Base-by-base conservation (phyloP, 1,140 invertebrate genomes). In the Lineus longissimus region DNA sequence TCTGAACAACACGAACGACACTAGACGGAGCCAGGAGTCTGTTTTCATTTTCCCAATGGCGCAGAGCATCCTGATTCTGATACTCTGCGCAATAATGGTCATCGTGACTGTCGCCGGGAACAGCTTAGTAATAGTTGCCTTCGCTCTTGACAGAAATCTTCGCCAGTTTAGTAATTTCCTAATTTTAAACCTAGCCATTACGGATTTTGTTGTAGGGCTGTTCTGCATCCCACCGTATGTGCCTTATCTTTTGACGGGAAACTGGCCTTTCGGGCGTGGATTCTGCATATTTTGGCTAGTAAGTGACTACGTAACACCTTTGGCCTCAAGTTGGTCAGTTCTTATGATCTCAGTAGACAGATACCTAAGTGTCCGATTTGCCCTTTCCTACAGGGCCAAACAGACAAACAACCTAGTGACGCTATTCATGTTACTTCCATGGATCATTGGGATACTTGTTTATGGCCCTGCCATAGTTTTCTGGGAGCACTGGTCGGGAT, bases 181-280 rank as follows among this genome's bases (percentile, higher is more conserved):
- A 33, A 69, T 69, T n/a, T 61, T 69, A 7, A 69, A 69, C 58
- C 31, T 69, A 17, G 62, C 64, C 17, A 66, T 69, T 31, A 57
- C 67, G 22, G 67, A 69, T 58, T 57, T 69, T 29, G 55, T 69
- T n/a, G 59, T 69, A 25, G 67, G 67, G 1, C 56, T 69, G 4
- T 23, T 51, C 30, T 15, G 59, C 11, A 59, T 63, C 25, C 33
- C 31, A 15, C 11, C 43, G 2, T 63, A 63, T 29, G 40, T 36
- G 19, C 62, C 55, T 17, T 59, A 63, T 29, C 6, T 59, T 2
- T 11, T 63, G 0, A 19, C 23, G 13, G 62, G 65, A 25, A 31
- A 29, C 9, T 69, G 67, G 67, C 55, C 22, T 27, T 62, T 66
- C 2, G 60, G 60, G 1, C 36, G 59, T 54, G 17, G 31, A 9